phyloP scores from a whole-genome alignment of 37 sponge, comb jelly and placozoan genomes.

The Beroe forskalii region DNA sequence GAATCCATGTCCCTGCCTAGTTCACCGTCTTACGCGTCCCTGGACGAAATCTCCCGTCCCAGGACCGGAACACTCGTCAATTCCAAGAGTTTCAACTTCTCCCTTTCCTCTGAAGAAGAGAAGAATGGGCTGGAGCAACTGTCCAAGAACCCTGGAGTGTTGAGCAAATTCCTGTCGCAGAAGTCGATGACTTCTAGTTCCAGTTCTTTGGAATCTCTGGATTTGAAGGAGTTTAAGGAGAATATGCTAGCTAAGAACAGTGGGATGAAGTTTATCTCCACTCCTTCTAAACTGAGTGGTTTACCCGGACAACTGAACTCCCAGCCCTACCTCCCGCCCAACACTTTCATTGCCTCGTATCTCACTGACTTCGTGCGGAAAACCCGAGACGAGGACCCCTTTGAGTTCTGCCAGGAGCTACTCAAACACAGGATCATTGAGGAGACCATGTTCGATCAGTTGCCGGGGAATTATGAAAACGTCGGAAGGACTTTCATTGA shows the following conservation, averaged over 20 bases:
- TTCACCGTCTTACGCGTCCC: conserved; percentile 1
- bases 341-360: conserved; percentile 3
- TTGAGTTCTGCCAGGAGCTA: conserved; percentile 43
- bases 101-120: background rate
- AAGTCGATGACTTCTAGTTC: background rate
- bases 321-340: conserved; percentile 8
- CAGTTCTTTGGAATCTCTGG: background rate
- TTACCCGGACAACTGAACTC: background rate
- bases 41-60: conserved; percentile 19
- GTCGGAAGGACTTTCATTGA: background rate
- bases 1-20: background rate
- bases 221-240: conserved; percentile 33
- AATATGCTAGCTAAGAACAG: background rate
- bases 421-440: conserved; percentile 8
- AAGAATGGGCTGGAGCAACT: background rate
- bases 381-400: background rate
- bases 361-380: background rate
- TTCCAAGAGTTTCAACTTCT: conserved; percentile 40
- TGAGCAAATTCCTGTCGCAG: background rate
- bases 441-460: background rate
- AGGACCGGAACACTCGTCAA: conserved; percentile 43
- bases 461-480: background rate
- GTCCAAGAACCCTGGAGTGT: background rate
- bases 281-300: background rate
- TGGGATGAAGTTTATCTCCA: conserved; percentile 37